Percentiles rank a stretch among this genome's conserved stretches.
phyloP scores from a whole-genome alignment of 1,140 invertebrate genomes.

The Sarcophaga peregrina region DNA sequence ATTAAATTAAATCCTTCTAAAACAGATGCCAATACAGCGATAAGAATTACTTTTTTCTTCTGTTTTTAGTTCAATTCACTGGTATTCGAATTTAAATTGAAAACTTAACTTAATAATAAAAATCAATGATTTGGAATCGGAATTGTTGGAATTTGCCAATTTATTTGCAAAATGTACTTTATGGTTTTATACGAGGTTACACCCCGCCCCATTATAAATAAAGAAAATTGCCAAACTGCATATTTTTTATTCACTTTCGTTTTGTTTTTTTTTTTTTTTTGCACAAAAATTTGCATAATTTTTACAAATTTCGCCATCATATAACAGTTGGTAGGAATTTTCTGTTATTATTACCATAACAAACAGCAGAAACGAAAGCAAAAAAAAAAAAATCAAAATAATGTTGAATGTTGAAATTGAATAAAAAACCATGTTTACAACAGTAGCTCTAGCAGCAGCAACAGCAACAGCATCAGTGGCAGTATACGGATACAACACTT shows the following conservation, averaged over 20 bases:
- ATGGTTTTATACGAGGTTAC: conserved; percentile 4
- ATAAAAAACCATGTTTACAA: conserved; percentile 2
- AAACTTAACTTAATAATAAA: conserved; percentile 28
- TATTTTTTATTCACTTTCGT: not conserved
- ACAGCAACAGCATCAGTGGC: not conserved
- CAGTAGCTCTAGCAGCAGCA: not conserved
- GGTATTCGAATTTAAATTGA: not conserved
- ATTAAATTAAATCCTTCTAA: conserved; percentile 35
- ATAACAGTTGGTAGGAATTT: conserved; percentile 27
- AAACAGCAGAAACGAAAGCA: not conserved
- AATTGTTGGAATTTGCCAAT: conserved; percentile 11
- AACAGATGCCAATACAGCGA: conserved; percentile 14
- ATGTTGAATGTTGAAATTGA: not conserved
- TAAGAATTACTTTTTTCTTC: not conserved
- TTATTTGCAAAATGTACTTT: conserved; percentile 10
- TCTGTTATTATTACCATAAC: conserved; percentile 36
- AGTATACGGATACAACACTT: not conserved
- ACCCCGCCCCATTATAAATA: conserved; percentile 5
- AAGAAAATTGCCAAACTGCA: conserved; percentile 26
- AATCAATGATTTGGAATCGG: conserved; percentile 17
- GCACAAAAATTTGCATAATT: conserved; percentile 40
- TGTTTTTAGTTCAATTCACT: too few relatives aligned
- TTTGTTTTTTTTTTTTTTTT: conserved; percentile 8
- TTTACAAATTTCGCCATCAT: conserved; percentile 30
- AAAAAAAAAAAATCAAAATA: conserved; percentile 9